A percentile compares a stretch with the other conserved stretches of the same genome.
phyloP scores from a whole-genome alignment of 2,888 invertebrate genomes.

The Sympetrum striolatum region DNA sequence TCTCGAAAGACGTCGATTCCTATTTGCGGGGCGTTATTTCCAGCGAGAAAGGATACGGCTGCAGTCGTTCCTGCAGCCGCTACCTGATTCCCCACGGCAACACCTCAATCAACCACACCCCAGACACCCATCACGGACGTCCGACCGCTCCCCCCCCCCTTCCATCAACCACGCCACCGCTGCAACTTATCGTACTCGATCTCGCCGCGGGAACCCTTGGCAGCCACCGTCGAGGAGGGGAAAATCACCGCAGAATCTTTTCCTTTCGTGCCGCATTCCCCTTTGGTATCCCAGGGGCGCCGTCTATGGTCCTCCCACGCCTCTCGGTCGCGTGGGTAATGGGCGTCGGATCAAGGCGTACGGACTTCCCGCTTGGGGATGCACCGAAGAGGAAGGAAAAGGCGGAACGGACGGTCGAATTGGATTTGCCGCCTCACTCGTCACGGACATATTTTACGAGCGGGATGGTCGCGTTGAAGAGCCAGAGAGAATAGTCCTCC shows the following conservation, averaged over 20 bases:
- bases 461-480: not conserved
- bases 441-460: not conserved
- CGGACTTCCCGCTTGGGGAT: not conserved
- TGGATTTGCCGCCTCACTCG: not conserved
- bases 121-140: not conserved
- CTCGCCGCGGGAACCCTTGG: not conserved
- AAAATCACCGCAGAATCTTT: too few species aligned
- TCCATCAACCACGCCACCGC: not conserved
- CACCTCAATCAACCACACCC: not conserved
- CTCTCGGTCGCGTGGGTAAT: not conserved
- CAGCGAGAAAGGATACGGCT: not conserved
- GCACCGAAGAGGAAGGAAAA: not conserved
- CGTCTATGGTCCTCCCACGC: not conserved
- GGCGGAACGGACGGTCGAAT: not conserved
- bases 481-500: not conserved
- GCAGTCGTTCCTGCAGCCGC: not conserved
- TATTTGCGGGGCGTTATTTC: not conserved
- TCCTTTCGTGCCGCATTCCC: not conserved
- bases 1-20: not conserved
- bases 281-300: not conserved
- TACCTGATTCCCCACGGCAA: not conserved
- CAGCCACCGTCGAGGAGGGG: not conserved
- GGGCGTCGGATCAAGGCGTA: not conserved
- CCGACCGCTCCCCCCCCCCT: not conserved
- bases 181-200: not conserved